These are phyloP conservation scores for Myotis pilosus DNA, from an alignment of 2,797 vertebrate species.

Conservation along the genomic window DNA sequence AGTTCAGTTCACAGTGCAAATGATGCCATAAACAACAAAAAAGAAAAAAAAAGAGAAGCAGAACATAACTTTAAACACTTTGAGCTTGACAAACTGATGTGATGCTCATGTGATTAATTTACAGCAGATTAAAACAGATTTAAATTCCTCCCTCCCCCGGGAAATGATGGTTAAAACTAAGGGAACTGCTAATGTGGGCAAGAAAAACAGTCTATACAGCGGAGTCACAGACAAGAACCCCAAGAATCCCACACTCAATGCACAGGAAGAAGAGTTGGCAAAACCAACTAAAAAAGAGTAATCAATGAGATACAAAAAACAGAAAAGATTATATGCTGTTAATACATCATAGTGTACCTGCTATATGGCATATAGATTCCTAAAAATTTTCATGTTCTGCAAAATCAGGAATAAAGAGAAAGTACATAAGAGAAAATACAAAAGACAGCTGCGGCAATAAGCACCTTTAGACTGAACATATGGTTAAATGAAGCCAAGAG, in stretches of 20 bases:
- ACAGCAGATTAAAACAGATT: slow-evolving; percentile 27
- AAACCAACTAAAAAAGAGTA: slow-evolving; percentile 16
- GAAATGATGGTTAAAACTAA: slow-evolving; percentile 24
- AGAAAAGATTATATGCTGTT: background rate
- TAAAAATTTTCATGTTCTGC: slow-evolving; percentile 37
- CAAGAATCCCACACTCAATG: background rate
- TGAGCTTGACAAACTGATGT: slow-evolving; percentile 2
- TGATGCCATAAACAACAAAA: slow-evolving; percentile 47
- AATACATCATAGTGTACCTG: background rate
- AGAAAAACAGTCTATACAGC: background rate
- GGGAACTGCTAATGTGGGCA: background rate
- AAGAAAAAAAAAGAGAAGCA: background rate
- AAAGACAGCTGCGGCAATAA: background rate
- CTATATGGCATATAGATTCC: background rate
- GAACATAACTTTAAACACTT: slow-evolving; percentile 36
- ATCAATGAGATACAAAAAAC: background rate
- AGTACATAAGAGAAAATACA: background rate
- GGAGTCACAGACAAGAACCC: slow-evolving; percentile 10
- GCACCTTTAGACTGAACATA: background rate
- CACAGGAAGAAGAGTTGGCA: background rate
- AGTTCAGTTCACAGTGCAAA: slow-evolving; percentile 58
- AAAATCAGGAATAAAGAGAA: background rate
- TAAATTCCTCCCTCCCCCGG: background rate
- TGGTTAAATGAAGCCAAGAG: background rate
- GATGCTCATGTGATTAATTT: slow-evolving; percentile 12